Evolutionary conservation across 2,113 vertebrate species (phyloP).

Genomic region (Vombatus ursinus): DNA sequence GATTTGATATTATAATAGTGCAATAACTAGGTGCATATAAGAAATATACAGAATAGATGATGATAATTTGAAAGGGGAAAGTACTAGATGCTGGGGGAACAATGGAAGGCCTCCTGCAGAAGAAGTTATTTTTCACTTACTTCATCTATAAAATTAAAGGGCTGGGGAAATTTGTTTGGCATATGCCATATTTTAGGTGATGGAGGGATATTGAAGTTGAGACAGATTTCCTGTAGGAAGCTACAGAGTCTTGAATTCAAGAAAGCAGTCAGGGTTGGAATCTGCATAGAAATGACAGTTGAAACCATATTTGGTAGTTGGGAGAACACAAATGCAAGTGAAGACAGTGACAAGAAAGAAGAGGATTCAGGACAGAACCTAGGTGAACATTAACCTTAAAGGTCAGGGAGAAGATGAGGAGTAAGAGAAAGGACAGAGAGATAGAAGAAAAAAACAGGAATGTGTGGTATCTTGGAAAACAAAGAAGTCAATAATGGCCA

Average conservation of each 20-base stretch:
- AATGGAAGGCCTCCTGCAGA: not conserved
- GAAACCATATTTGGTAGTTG: not conserved
- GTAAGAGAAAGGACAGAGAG: not conserved
- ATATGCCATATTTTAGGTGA: not conserved
- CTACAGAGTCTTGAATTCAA: not conserved
- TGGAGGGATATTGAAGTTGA: not conserved
- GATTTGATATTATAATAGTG: not conserved
- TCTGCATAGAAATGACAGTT: no score
- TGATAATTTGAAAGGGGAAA: not conserved
- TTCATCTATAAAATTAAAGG: not conserved
- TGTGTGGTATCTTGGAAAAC: not conserved
- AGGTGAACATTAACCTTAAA: not conserved
- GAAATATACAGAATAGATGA: not conserved
- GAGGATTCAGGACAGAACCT: not conserved
- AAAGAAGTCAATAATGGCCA: not conserved
- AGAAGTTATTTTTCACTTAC: not conserved
- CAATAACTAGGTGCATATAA: not conserved
- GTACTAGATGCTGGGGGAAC: not conserved
- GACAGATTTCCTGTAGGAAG: not conserved
- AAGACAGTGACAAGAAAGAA: not conserved
- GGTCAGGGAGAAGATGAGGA: not conserved
- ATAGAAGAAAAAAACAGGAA: not conserved
- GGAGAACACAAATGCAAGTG: not conserved
- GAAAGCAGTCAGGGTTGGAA: not conserved
- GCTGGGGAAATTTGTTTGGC: not conserved